Evolutionary conservation across 2,888 invertebrate species (phyloP), one percentile per base, ranked within the genome.

Genomic region (Agonopterix alstromeriana): DNA sequence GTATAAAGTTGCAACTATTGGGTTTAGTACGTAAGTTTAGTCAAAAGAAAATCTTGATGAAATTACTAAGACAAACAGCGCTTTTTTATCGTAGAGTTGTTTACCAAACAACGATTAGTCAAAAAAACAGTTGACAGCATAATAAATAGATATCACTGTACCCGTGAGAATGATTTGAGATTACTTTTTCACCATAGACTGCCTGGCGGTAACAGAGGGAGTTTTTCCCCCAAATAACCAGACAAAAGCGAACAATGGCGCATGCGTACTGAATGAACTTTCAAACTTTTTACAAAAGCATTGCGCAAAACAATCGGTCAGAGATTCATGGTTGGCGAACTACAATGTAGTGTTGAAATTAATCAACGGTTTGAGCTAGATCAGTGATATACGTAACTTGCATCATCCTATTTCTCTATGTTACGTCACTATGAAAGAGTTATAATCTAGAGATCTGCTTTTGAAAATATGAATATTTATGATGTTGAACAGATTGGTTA

Each of bases 341-440:
- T 55, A 85, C 81, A 84, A 85, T 63, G 58, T 35, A 57, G 53
- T 74, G 76, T 73, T 67, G 77, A 82, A 85, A 82, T 82, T 78
- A 81, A 82, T 82, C 76, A 78, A 62, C 70, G 62, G 61, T 60
- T 61, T 10, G 9, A 40, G 8, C 58, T 57, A 62, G 57, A 55
- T 56, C 48, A 57, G 47, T 63, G 63, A 67, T 66, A 57, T 58
- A n/a, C n/a, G n/a, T n/a, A 64, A 60, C 12, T 72, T 69, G 60
- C 49, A 46, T 49, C 46, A 49, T 49, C 43, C 47, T 43, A 8
- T 40, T 17, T 27, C 27, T 27, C 27, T 5, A 27, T 27, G 5
- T 27, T 27, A 27, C 27, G 27, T 27, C 27, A 27, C 27, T 27
- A 5, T 27, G 27, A 27, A 27, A 7, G 27, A 27, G 27, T 27